Evolutionary conservation across 2,797 vertebrate species (phyloP), one percentile per base, ranked within the genome.

Genomic region (Cuniculus paca): DNA sequence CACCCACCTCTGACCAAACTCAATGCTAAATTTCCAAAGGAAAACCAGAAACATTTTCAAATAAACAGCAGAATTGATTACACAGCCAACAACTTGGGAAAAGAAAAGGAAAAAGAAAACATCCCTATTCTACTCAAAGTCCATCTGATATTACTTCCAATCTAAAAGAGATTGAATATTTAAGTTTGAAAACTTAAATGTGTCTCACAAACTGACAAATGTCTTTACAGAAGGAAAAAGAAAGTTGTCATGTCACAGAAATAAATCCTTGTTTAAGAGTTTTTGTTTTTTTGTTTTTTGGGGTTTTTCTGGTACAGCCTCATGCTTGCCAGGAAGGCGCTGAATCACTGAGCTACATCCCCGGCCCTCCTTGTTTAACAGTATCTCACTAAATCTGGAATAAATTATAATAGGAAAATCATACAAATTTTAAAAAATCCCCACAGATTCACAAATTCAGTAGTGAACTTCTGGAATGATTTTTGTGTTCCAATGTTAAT

Each of bases 361-460:
- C n/a, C n/a, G n/a, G n/a, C n/a, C n/a, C n/a, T 17, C 36, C 17
- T 93, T 89, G 28, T 82, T 87, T 94, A 93, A 93, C 36, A 95
- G 63, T 56, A 94, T 94, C 61, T 92, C 77, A 75, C 48, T 61
- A 78, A 96, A 75, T 88, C 48, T 95, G n/a, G 26, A 93, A 88
- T 72, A 91, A 63, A 88, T 85, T 82, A 88, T n/a, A 52, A 65
- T 16, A 74, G 45, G 50, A 91, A 95, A 96, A 79, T 74, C 58
- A 89, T n/a, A 34, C 93, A 95, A 88, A 81, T 85, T 48, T 5
- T 9, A 34, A 34, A n/a, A 28, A 45, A 74, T 28, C 6, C 12
- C 6, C 72, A 45, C 70, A 74, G 36, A 72, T 5, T 70, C 68
- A 72, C 68, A 5, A 92, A 54, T 94, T 94, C n/a, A 56, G 45